Base-by-base conservation (phyloP, 1,140 invertebrate species). In the Cyclargus thomasi region DNA sequence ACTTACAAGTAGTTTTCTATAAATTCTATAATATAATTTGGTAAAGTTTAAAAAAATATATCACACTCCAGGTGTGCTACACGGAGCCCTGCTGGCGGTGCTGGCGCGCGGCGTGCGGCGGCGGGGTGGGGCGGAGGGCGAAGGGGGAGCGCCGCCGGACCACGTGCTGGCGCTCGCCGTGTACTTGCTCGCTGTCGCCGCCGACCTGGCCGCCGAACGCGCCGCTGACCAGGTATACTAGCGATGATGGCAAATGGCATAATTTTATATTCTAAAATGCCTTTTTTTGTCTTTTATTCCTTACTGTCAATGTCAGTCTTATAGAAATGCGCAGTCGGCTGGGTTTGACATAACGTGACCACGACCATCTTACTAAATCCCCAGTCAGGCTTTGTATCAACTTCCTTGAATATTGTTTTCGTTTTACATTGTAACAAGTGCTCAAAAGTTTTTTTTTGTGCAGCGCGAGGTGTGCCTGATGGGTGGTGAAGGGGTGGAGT, bases 91-190 rank as follows among this genome's bases (percentile, higher is more conserved):
- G 53, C 94, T 98, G 71, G 94, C 95, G 53, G 94, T 98, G 67
- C 91, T 98, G 62, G 95, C 96, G 81, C 97, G 97, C 84, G 95
- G 95, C 57, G 93, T 96, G 36, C 94, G 95, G 75, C 93, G 93
- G n/a, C 92, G 94, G 65, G 92, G 82, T 97, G 63, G 92, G 94
- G 63, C 92, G 78, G 76, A 70, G 94, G 94, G 22, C 96, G 79
- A 81, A 97, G 59, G 92, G 94, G 62, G 92, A 74, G 83, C 83
- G 67, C 86, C 86, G 21, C 94, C 95, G 10, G 97, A 98, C 86
- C 95, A 97, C 83, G 93, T 97, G 67, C 92, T 98, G 71, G 95
- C 97, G 65, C 85, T 98, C 23, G 92, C 95, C 64, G 92, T 99
- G 35, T 98, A 97, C 86, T 92, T 99, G 55, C 90, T 99, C 23